Evolutionary conservation across 2,113 vertebrate species (phyloP).

Genomic region (Pomatostomus ruficeps): DNA sequence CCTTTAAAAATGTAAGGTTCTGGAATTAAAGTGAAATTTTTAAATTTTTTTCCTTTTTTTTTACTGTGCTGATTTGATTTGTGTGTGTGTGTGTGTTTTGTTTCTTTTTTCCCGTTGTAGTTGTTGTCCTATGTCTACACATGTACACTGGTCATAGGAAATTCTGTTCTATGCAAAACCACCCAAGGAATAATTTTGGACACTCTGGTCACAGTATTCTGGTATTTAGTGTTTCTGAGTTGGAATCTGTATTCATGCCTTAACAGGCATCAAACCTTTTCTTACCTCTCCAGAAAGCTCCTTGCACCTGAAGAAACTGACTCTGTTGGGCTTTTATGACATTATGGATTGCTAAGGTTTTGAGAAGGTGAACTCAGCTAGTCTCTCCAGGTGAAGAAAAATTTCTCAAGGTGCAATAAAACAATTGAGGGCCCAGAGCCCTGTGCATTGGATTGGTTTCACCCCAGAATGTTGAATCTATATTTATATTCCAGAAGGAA

Average conservation of each 20-base stretch:
- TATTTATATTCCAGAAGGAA: neutral
- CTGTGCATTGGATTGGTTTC: neutral
- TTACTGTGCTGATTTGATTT: neutral
- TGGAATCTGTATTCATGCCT: neutral
- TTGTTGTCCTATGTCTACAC: neutral
- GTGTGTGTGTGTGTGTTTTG: neutral
- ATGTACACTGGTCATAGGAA: neutral
- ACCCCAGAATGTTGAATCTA: neutral
- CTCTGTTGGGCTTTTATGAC: neutral
- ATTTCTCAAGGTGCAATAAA: neutral
- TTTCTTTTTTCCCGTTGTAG: neutral
- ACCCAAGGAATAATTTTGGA: neutral
- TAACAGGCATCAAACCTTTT: neutral
- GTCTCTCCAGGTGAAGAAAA: neutral
- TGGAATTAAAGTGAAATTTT: neutral
- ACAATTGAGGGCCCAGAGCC: neutral
- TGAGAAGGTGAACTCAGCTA: neutral
- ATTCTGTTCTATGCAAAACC: neutral
- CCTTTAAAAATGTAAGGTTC: neutral
- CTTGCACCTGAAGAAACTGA: neutral
- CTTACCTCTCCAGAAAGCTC: neutral
- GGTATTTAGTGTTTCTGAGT: neutral
- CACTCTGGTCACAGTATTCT: neutral
- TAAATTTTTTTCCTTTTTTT: neutral
- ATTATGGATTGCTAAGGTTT: neutral